Evolutionary conservation across 1,140 invertebrate genomes (phyloP), one percentile per base, ranked within the genome.

Genomic region (Drosophila jambulina): DNA sequence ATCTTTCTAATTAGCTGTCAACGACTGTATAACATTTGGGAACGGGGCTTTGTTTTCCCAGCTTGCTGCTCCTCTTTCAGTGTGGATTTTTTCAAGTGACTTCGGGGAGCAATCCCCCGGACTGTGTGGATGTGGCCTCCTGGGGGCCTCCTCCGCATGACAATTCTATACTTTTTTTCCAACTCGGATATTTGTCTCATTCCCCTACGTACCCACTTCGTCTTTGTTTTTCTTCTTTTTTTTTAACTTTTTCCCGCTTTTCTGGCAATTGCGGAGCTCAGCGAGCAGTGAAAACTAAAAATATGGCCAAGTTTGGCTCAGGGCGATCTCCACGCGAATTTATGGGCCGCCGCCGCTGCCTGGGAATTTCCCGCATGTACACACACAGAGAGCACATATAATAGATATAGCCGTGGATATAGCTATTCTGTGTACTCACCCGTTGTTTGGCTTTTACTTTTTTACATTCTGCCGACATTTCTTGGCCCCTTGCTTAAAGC

Each of bases 291-390:
- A 67, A 87, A 87, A 87, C 80, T 80, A 83, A 87, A 87, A 87
- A 87, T 88, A 90, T 88, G 85, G 69, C 80, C 82, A 88, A 90
- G 80, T 81, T 88, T 88, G 69, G 76, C 84, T 87, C 83, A 61
- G 84, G 67, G 83, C 83, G 84, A 87, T 88, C 84, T 87, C 63
- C 70, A 82, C 90, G 85, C 80, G 85, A 88, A 88, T 88, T 88
- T 88, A 88, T 88, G 82, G 81, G 67, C 78, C 67, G 74, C 69
- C 87, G 49, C 10, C 10, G 77, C 65, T 87, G 70, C 81, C 59
- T 81, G 84, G 85, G 84, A 88, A 90, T 90, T 72, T 77, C 76
- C 43, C 60, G 68, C 72, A 78, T 68, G 54, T 58, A 80, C 34
- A 46, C 59, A 43, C 15, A 7, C 7, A 13, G 43, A 21, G 58